Evolutionary conservation across 2,797 vertebrate genomes (phyloP).

Genomic region (Chloroceryle inda): DNA sequence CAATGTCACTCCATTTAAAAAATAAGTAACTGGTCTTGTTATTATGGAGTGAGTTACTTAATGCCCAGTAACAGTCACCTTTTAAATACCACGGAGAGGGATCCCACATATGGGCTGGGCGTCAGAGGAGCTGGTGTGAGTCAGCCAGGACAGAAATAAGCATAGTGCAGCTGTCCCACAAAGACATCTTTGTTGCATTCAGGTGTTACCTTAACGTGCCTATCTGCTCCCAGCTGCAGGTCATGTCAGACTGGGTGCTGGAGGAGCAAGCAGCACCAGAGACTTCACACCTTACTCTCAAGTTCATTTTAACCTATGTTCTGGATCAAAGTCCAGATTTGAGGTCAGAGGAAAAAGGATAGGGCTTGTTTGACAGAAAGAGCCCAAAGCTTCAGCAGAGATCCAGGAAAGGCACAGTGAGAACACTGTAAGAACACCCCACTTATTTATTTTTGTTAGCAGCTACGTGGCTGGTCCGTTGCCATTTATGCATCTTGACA

Average conservation of each 20-base stretch:
- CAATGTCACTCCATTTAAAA: neutral
- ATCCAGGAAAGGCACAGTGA: neutral
- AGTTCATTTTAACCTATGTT: rapidly evolving
- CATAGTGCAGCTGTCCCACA: neutral
- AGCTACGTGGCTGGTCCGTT: rapidly evolving
- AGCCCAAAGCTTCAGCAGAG: neutral
- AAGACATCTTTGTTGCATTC: neutral
- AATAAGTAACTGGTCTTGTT: neutral
- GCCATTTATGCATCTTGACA: neutral
- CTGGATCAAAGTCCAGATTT: neutral
- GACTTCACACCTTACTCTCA: rapidly evolving
- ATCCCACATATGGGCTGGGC: neutral
- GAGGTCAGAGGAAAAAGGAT: neutral
- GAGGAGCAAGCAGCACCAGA: neutral
- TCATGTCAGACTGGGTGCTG: neutral
- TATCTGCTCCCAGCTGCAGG: neutral
- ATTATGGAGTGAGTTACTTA: neutral
- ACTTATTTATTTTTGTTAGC: neutral
- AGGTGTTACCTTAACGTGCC: rapidly evolving
- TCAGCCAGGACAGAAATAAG: neutral
- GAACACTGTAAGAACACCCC: neutral
- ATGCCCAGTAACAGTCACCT: neutral
- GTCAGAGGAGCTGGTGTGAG: neutral
- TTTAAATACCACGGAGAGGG: neutral
- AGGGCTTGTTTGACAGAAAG: neutral